Evolutionary conservation across 2,888 invertebrate genomes (phyloP).

Genomic region (Platycheirus albimanus): DNA sequence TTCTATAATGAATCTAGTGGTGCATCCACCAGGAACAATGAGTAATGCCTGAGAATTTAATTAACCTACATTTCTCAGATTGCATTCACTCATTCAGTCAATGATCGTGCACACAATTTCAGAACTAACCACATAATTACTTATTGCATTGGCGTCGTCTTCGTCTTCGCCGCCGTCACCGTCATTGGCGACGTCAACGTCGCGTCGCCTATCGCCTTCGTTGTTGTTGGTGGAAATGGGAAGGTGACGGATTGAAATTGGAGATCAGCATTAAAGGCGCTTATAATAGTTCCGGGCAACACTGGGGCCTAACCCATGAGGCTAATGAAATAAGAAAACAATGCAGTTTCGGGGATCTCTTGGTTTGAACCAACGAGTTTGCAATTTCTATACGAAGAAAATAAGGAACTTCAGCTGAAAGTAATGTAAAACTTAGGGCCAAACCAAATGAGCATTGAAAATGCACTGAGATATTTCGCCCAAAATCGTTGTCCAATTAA

Average conservation of each 20-base stretch:
- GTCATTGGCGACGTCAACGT: too few species aligned
- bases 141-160: constrained; percentile 35
- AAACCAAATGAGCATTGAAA: too few species aligned
- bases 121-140: constrained; percentile 73
- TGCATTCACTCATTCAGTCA: constrained; percentile 72
- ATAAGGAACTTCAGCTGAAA: too few species aligned
- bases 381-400: too few species aligned
- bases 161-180: neutral
- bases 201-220: neutral
- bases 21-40: constrained; percentile 62
- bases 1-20: too few species aligned
- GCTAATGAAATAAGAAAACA: neutral
- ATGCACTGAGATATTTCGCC: too few species aligned
- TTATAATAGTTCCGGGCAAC: constrained; percentile 40
- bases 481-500: too few species aligned
- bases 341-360: too few species aligned
- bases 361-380: too few species aligned
- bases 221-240: constrained; percentile 21
- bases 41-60: constrained; percentile 73
- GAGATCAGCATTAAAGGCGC: constrained; percentile 45
- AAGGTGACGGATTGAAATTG: constrained; percentile 48
- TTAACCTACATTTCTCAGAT: constrained; percentile 73
- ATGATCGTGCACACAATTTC: constrained; percentile 73
- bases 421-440: too few species aligned
- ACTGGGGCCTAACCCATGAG: too few species aligned